These are phyloP conservation scores for Exephanes ischioxanthus DNA, from an alignment of 2,888 invertebrate species.

Conservation along the genomic window DNA sequence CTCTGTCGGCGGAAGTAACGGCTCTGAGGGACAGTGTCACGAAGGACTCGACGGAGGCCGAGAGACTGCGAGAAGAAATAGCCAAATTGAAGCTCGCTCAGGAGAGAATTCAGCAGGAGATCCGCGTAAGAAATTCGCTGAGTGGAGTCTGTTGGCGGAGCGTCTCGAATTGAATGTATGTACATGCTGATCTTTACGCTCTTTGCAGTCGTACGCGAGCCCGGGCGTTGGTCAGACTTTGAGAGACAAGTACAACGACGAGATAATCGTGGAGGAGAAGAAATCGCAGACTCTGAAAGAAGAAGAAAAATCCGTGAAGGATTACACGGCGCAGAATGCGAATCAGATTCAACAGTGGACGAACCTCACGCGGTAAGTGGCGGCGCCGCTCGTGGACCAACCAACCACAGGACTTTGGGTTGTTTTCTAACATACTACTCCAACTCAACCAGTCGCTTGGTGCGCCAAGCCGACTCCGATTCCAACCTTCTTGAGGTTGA, in stretches of 20 bases:
- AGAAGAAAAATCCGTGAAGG: conserved; percentile 87
- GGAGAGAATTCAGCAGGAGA: conserved; percentile 76
- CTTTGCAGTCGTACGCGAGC: conserved; percentile 70
- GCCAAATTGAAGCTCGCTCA: conserved; percentile 74
- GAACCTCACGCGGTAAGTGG: conserved; percentile 77
- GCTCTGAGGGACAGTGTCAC: conserved; percentile 78
- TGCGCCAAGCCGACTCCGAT: not conserved
- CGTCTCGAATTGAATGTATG: not conserved
- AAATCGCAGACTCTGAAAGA: conserved; percentile 87
- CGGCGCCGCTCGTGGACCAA: too few relatives aligned
- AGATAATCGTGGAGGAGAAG: conserved; percentile 86
- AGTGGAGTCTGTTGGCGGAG: not conserved
- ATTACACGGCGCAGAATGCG: conserved; percentile 74
- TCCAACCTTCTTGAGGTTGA: too few relatives aligned
- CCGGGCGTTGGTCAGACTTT: conserved; percentile 69
- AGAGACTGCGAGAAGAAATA: conserved; percentile 71
- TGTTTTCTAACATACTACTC: too few relatives aligned
- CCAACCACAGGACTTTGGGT: too few relatives aligned
- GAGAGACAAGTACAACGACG: conserved; percentile 86
- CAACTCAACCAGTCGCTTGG: too few relatives aligned
- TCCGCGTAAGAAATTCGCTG: conserved; percentile 42
- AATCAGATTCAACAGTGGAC: conserved; percentile 80
- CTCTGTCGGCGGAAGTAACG: conserved; percentile 74
- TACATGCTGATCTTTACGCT: conserved; percentile 6
- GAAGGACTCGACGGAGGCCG: conserved; percentile 71